These are phyloP conservation scores for Drosophila subquinaria DNA, from an alignment of 2,888 invertebrate genomes.

Conservation along the genomic window DNA sequence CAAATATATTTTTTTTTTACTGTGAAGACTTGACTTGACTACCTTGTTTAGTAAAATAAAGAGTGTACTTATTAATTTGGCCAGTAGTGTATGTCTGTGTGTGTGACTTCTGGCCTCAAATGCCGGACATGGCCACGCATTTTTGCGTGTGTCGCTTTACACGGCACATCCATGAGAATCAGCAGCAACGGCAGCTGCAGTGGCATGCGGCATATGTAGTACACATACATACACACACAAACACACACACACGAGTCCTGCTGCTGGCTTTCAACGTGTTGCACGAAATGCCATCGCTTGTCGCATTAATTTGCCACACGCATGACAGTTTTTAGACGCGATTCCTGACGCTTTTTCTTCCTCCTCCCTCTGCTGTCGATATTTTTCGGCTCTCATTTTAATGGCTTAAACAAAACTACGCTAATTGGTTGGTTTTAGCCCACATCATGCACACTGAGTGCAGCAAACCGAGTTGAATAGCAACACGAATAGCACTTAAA, in stretches of 20 bases:
- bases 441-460: conserved; percentile 7
- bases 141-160: conserved; percentile 39
- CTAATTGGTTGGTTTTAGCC: conserved; percentile 41
- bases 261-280: conserved; percentile 44
- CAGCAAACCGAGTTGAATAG: conserved; percentile 5
- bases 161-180: conserved; percentile 13
- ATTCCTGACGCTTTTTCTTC: conserved; percentile 4
- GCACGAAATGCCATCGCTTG: conserved; percentile 55
- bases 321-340: conserved; percentile 47
- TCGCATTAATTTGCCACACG: conserved; percentile 62
- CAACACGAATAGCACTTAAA: background rate
- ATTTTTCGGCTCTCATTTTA: conserved; percentile 18
- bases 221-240: conserved; percentile 2
- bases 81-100: background rate
- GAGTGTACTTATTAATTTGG: no score
- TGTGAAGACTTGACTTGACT: no score
- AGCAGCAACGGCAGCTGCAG: conserved; percentile 10
- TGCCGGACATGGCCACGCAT: conserved; percentile 42
- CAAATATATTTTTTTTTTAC: no score
- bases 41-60: no score
- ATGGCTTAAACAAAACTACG: conserved; percentile 47
- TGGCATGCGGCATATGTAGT: conserved; percentile 23
- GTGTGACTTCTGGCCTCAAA: conserved; percentile 25
- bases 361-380: background rate
- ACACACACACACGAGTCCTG: conserved; percentile 8